Conservation (phyloP, 2,888 invertebrate species). For the Eupithecia pulchellata region DNA sequence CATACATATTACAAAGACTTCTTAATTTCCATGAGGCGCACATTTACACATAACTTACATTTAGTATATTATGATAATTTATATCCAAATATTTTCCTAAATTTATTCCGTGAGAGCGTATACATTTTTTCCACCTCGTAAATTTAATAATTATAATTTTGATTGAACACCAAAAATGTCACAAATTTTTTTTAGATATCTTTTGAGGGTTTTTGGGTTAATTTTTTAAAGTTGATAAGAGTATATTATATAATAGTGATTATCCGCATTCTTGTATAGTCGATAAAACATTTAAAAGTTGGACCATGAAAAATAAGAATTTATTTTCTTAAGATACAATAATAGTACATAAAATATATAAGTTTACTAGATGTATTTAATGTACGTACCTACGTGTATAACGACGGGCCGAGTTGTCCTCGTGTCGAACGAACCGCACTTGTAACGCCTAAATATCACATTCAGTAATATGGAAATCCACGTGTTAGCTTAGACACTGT, state of each 20-base stretch:
- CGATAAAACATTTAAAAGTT: slow-evolving; percentile 86
- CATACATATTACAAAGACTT: slow-evolving; percentile 84
- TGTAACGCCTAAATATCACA: slow-evolving; percentile 86
- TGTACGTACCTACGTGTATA: slow-evolving; percentile 79
- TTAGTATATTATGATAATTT: slow-evolving; percentile 79
- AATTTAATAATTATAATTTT: slow-evolving; percentile 78
- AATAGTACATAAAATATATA: slow-evolving; percentile 86
- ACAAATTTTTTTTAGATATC: slow-evolving; percentile 80
- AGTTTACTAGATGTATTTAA: slow-evolving; percentile 82
- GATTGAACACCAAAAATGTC: slow-evolving; percentile 84
- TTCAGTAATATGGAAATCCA: slow-evolving; percentile 86
- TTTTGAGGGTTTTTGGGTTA: slow-evolving; percentile 79
- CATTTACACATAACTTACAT: slow-evolving; percentile 81
- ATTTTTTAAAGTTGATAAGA: slow-evolving; percentile 83
- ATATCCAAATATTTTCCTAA: slow-evolving; percentile 84
- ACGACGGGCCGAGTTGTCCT: slow-evolving; percentile 56
- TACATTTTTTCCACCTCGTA: slow-evolving; percentile 81
- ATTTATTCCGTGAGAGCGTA: slow-evolving; percentile 83
- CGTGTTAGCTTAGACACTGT: slow-evolving; percentile 84
- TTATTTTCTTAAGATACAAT: slow-evolving; percentile 85
- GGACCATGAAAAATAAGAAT: slow-evolving; percentile 86
- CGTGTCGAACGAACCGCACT: slow-evolving; percentile 75
- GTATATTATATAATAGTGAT: slow-evolving; percentile 81
- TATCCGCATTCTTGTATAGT: slow-evolving; percentile 85
- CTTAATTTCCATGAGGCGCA: slow-evolving; percentile 83